Percentiles rank a stretch among this genome's conserved stretches.
phyloP scores from a whole-genome alignment of 92 coral and sea anemone genomes.

The Zoanthus solanderi region DNA sequence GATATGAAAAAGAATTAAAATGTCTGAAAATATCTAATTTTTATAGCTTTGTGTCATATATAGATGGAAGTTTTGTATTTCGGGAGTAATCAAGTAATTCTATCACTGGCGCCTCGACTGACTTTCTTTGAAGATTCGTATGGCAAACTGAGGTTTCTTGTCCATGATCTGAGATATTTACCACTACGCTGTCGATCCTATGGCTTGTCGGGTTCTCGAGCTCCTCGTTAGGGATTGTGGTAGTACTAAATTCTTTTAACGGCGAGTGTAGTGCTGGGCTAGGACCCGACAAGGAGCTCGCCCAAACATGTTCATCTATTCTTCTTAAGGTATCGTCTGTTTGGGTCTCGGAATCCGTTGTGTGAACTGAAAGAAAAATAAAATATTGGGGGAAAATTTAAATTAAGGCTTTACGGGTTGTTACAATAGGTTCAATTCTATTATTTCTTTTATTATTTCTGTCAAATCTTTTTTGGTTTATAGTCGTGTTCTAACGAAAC shows the following conservation, averaged over 20 bases:
- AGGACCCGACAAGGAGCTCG: background rate
- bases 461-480: no score
- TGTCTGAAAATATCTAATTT: background rate
- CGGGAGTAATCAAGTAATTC: background rate
- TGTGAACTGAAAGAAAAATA: constrained; percentile 15
- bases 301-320: background rate
- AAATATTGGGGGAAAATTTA: no score
- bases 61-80: background rate
- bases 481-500: no score
- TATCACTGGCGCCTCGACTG: background rate
- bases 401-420: background rate
- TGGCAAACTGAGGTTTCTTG: background rate
- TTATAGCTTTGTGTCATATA: background rate
- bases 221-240: background rate
- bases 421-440: no score
- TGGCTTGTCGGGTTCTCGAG: constrained; percentile 25
- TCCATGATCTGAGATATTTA: constrained; percentile 1
- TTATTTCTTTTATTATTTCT: no score
- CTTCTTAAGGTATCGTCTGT: background rate
- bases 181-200: background rate
- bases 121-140: background rate
- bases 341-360: constrained; percentile 25
- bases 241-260: background rate
- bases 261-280: background rate
- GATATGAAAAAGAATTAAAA: no score